Conservation (phyloP, 2,888 invertebrate genomes). For the Acrobasis suavella region DNA sequence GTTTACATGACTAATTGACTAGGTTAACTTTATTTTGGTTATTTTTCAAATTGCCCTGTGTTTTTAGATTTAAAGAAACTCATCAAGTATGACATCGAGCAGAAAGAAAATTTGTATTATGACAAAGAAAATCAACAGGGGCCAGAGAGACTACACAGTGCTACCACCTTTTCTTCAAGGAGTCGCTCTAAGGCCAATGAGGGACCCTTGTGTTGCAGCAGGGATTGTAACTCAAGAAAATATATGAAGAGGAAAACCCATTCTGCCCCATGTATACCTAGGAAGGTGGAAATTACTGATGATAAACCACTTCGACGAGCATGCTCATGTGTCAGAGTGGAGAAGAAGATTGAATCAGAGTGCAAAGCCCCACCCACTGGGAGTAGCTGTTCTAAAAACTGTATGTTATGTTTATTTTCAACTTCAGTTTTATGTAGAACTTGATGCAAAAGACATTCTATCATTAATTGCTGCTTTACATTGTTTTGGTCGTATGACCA, state of each 20-base stretch:
- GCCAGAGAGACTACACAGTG: conserved; percentile 71
- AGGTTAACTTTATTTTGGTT: not conserved
- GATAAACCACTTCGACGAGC: conserved; percentile 55
- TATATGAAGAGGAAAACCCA: conserved; percentile 45
- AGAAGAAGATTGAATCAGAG: conserved; percentile 51
- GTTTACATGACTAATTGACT: not conserved
- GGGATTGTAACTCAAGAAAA: conserved; percentile 50
- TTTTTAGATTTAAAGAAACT: conserved; percentile 85
- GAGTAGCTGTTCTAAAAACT: conserved; percentile 53
- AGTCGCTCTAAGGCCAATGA: conserved; percentile 55
- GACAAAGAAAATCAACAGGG: conserved; percentile 49
- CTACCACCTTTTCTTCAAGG: conserved; percentile 74
- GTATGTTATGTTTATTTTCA: conserved; percentile 48
- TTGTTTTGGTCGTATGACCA: too few species aligned
- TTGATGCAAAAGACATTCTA: too few species aligned
- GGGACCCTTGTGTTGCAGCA: conserved; percentile 47
- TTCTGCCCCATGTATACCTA: conserved; percentile 62
- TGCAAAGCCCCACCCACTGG: conserved; percentile 35
- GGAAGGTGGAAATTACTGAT: conserved; percentile 34
- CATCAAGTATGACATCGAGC: conserved; percentile 84
- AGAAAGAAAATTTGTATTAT: conserved; percentile 48
- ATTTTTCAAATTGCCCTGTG: conserved; percentile 16
- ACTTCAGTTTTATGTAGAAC: too few species aligned
- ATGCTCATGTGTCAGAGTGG: conserved; percentile 65
- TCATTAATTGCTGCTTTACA: too few species aligned